Evolutionary conservation across 2,888 invertebrate species (phyloP), one percentile per base, ranked within the genome.

Genomic region (Drosophila greeni): DNA sequence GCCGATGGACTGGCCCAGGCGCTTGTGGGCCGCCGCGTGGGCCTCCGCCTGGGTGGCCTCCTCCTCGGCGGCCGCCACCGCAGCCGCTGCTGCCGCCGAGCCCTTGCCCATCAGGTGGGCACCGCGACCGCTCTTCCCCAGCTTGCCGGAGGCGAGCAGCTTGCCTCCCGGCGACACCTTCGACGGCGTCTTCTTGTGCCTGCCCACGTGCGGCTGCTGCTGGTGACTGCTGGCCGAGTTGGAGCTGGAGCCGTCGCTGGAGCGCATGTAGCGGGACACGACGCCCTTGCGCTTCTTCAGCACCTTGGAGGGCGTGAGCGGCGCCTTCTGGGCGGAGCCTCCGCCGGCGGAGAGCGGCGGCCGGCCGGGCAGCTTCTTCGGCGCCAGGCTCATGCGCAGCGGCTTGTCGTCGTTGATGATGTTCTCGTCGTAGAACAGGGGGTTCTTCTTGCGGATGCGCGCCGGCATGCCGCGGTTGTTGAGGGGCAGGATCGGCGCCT

Each of bases 391-490:
- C 58, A 86, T 83, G 14, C 94, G 93, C 18, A 95, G 92, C 48
- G 94, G 93, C 82, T 94, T 94, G 42, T 94, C 92, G 70, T 93
- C 94, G 85, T 95, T 95, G 20, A 95, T 93, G 82, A 95, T 92
- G 86, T 96, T 95, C 87, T 97, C 97, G 87, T 97, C 96, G 88
- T 93, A 97, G 87, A 97, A 97, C 57, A 96, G 91, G 83, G 93
- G 92, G 88, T 97, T 97, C 85, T 95, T 95, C 88, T 97, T 97
- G 31, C 97, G 91, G 74, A 96, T 96, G 62, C 97, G 91, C 6
- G 95, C 95, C 55, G 97, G 97, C 95, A 95, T 96, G 45, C 96
- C 96, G 82, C 96, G 91, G 2, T 95, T 93, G 87, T 96, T 96
- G 2, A 96, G 89, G 74, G 94, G 93, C 87, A 95, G 94, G n/a